Conservation (phyloP, 2,797 vertebrate genomes). For the Otolemur crassicaudatus region DNA sequence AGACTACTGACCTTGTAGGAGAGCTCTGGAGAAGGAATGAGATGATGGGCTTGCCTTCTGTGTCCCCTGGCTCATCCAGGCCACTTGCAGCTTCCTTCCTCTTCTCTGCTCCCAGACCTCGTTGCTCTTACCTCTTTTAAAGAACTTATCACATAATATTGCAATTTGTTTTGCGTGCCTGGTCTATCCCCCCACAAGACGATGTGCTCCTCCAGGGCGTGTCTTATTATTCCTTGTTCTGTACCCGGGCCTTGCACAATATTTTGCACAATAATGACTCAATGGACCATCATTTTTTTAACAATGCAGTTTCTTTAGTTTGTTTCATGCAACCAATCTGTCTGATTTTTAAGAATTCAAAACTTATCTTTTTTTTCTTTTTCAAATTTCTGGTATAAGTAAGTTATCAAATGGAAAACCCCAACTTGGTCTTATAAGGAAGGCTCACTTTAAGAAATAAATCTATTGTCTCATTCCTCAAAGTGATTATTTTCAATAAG, state of each 20-base stretch:
- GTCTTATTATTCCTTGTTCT: constrained; percentile 72
- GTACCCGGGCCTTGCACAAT: constrained; percentile 74
- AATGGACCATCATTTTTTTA: constrained; percentile 61
- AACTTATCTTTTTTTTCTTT: not conserved
- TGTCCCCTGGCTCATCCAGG: not conserved
- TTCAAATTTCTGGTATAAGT: not conserved
- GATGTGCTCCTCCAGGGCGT: constrained; percentile 75
- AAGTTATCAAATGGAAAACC: not conserved
- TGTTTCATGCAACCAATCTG: not conserved
- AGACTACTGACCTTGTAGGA: constrained; percentile 65
- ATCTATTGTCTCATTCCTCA: not conserved
- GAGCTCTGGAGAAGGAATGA: not conserved
- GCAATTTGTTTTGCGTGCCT: constrained; percentile 67
- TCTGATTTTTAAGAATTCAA: not conserved
- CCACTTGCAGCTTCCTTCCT: not conserved
- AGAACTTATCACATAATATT: constrained; percentile 77
- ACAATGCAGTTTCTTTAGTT: constrained; percentile 5
- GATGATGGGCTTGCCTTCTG: not conserved
- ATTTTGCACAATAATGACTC: constrained; percentile 71
- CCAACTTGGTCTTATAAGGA: not conserved
- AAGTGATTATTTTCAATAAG: not conserved
- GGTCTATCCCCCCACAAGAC: constrained; percentile 37
- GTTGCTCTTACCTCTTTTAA: constrained; percentile 73
- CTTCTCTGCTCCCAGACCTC: constrained; percentile 46
- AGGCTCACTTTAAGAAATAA: not conserved